Percentiles rank a stretch among this genome's conserved stretches.
Evolutionary conservation across 2,113 vertebrate species (phyloP).

Genomic region (Austrofundulus limnaeus): DNA sequence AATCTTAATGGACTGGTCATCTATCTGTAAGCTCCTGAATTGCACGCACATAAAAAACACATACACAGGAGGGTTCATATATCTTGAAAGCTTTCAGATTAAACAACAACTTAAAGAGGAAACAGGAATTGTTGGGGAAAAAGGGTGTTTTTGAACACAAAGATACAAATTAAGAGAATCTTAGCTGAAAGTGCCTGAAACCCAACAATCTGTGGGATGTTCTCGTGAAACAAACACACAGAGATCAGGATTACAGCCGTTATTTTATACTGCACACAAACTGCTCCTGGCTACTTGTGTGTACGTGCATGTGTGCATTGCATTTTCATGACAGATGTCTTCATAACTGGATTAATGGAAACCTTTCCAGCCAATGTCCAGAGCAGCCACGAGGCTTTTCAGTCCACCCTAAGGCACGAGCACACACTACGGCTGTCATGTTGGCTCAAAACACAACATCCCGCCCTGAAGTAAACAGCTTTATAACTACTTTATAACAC

Average conservation of each 20-base stretch:
- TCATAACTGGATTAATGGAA: slow-evolving; percentile 74
- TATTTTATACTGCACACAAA: slow-evolving; percentile 24
- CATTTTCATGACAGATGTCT: slow-evolving; percentile 61
- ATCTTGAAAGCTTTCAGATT: slow-evolving; percentile 67
- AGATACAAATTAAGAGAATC: neutral
- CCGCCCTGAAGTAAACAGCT: slow-evolving; percentile 10
- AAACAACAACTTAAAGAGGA: slow-evolving; percentile 69
- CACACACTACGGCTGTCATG: slow-evolving; percentile 25
- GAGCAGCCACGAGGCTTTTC: slow-evolving; percentile 25
- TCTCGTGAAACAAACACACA: slow-evolving; percentile 31
- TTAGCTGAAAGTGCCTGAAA: slow-evolving; percentile 27
- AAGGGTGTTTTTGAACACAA: slow-evolving; percentile 29
- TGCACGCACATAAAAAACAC: slow-evolving; percentile 26
- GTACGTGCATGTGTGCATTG: slow-evolving; percentile 20
- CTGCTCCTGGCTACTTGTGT: slow-evolving; percentile 43
- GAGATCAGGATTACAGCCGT: slow-evolving; percentile 35
- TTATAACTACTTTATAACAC: neutral
- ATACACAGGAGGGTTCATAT: slow-evolving; percentile 51
- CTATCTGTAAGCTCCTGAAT: slow-evolving; percentile 60
- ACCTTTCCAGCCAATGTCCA: slow-evolving; percentile 53
- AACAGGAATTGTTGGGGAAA: slow-evolving; percentile 32
- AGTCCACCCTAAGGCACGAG: slow-evolving; percentile 49
- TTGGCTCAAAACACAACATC: slow-evolving; percentile 20
- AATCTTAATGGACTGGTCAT: slow-evolving; percentile 77
- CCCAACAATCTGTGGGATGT: slow-evolving; percentile 37